A percentile compares a stretch with the other conserved stretches of the same genome.
phyloP scores from a whole-genome alignment of 2,888 invertebrate genomes.

The Deilephila elpenor region DNA sequence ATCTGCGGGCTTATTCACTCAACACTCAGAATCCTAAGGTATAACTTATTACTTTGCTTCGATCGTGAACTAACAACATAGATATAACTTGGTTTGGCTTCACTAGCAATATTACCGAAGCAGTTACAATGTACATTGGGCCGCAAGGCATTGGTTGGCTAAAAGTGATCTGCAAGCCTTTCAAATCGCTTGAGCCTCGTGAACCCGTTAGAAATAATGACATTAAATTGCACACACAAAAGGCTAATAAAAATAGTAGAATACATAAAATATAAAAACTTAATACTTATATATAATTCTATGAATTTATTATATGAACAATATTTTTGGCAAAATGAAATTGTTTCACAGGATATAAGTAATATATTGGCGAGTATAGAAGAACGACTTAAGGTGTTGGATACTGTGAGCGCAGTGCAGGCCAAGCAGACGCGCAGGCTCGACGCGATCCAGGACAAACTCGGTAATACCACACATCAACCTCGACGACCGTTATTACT shows the following conservation, averaged over 20 bases:
- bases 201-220: not conserved
- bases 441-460: constrained; percentile 79
- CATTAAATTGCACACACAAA: too few species aligned
- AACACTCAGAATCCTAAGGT: constrained; percentile 70
- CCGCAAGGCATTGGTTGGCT: not conserved
- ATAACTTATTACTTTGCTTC: constrained; percentile 31
- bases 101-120: not conserved
- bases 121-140: not conserved
- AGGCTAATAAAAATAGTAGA: too few species aligned
- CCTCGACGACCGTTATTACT: not conserved
- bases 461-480: constrained; percentile 60
- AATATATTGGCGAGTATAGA: constrained; percentile 72
- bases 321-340: not conserved
- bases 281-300: too few species aligned
- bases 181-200: not conserved
- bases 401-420: constrained; percentile 72
- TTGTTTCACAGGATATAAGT: constrained; percentile 65
- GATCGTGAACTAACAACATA: not conserved
- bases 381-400: constrained; percentile 72
- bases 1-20: constrained; percentile 62
- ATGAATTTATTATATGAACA: too few species aligned
- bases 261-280: not conserved
- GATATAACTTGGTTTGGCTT: too few species aligned
- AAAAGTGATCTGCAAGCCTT: not conserved
- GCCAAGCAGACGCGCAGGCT: constrained; percentile 73